Conservation (phyloP, 2,888 invertebrate species). For the Gryllus longicercus region DNA sequence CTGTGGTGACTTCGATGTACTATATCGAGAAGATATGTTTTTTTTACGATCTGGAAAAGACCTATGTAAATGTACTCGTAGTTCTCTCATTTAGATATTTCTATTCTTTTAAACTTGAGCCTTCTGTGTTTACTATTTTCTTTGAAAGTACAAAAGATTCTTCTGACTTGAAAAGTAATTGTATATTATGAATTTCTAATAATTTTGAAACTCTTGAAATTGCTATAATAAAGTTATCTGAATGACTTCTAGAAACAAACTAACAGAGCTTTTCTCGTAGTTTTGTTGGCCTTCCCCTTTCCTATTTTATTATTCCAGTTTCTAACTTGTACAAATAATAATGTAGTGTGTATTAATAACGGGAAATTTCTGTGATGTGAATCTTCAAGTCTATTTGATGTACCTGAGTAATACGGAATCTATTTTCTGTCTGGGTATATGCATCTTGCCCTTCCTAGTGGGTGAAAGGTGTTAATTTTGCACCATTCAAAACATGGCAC, state of each 20-base stretch:
- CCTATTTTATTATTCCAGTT: background rate
- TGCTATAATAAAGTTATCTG: conserved; percentile 9
- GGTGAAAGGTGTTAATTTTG: background rate
- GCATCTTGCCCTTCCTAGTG: background rate
- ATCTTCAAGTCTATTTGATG: background rate
- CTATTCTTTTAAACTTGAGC: background rate
- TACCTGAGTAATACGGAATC: background rate
- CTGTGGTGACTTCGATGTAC: background rate
- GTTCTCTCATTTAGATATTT: background rate
- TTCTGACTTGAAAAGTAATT: background rate
- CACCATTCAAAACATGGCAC: background rate
- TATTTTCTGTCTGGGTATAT: background rate
- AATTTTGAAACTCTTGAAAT: background rate
- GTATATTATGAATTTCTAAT: conserved; percentile 1
- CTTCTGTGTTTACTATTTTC: conserved; percentile 4
- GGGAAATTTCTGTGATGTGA: background rate
- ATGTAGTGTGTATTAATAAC: background rate
- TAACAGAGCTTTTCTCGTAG: conserved; percentile 2
- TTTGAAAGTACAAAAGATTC: background rate
- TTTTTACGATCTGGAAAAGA: background rate
- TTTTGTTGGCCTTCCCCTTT: conserved; percentile 8
- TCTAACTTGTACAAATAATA: background rate
- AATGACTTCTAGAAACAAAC: conserved; percentile 2
- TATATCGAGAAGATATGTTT: background rate
- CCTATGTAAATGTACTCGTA: background rate